Base-by-base conservation (phyloP, 2,113 vertebrate species). In the Sander lucioperca region DNA sequence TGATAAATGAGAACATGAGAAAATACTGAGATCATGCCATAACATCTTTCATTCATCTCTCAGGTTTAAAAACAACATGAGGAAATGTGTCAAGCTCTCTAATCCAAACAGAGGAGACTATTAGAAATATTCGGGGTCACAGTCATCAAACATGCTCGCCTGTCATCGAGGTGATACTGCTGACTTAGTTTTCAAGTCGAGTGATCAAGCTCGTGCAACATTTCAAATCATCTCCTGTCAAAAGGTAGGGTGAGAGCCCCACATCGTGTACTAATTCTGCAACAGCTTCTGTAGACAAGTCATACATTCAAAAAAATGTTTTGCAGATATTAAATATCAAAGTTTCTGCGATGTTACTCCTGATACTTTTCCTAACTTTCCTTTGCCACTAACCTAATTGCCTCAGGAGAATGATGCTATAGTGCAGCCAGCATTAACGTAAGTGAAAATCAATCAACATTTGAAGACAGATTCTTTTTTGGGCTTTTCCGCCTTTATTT, bases 141-240 rank as follows among this genome's bases (percentile, higher is more conserved):
- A 43, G 48, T 16, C 77, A 18, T 43, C 30, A 7, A 68, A 78
- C 69, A 63, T 50, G 67, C 57, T 64, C 6, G 3, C 48, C 77
- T 47, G 39, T 76, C 83, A 65, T 33, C 43, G 16, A 9, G 45
- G 51, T 19, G 64, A 79, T 48, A 10, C 57, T 16, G 48, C 58
- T 30, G 53, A 23, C 48, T 45, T 27, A 64, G 51, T 74, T 78
- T 63, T 73, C 67, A 39, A 54, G 23, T 50, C 2, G 11, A 51
- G 59, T 75, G 75, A 85, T 80, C 62, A 77, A 80, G 75, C 74
- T 51, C 0, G 12, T 58, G 64, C 64, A 27, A 25, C 67, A 11
- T 61, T 13, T 61, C 53, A 33, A 48, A 23, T 51, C 74, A 7
- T 67, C 68, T 50, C 19, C 62, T 66, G 47, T 78, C 58, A 57